A percentile compares a stretch with the other conserved stretches of the same genome.
These are phyloP conservation scores for Nebria ingens DNA, from an alignment of 1,140 invertebrate species.

Conservation along the genomic window DNA sequence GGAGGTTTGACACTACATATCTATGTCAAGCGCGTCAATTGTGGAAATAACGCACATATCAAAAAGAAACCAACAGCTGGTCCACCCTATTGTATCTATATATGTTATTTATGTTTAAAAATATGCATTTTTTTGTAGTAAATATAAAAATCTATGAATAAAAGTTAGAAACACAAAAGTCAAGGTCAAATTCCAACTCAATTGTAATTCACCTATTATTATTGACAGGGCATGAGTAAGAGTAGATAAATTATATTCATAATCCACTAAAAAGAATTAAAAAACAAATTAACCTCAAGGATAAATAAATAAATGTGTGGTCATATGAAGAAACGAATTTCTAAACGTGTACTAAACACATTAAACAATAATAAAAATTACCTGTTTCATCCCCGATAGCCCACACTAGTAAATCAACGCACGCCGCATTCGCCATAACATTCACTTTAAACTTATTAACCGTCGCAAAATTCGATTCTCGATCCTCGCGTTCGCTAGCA, in stretches of 20 bases:
- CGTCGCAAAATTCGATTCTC: constrained; percentile 64
- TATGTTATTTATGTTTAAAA: too few relatives aligned
- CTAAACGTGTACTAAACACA: too few relatives aligned
- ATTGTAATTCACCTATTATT: constrained; percentile 51
- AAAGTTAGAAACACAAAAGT: background rate
- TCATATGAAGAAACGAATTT: background rate
- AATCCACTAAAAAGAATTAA: constrained; percentile 58
- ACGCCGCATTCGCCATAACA: constrained; percentile 93
- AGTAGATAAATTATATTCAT: constrained; percentile 61
- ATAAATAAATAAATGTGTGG: background rate
- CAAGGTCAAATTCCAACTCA: constrained; percentile 11
- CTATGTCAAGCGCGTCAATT: too few relatives aligned
- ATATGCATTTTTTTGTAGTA: background rate
- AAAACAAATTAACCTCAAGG: constrained; percentile 14
- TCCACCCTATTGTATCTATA: too few relatives aligned
- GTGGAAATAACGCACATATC: too few relatives aligned
- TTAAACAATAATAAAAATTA: constrained; percentile 35
- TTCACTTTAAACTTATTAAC: constrained; percentile 91
- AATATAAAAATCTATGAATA: background rate
- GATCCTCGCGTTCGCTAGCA: constrained; percentile 66
- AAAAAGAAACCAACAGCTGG: too few relatives aligned
- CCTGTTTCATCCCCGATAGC: constrained; percentile 93
- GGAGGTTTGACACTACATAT: too few relatives aligned
- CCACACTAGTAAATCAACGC: constrained; percentile 95
- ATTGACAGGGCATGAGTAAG: constrained; percentile 61